Evolutionary conservation across 2,888 invertebrate species (phyloP).

Genomic region (Onchidella celtica): DNA sequence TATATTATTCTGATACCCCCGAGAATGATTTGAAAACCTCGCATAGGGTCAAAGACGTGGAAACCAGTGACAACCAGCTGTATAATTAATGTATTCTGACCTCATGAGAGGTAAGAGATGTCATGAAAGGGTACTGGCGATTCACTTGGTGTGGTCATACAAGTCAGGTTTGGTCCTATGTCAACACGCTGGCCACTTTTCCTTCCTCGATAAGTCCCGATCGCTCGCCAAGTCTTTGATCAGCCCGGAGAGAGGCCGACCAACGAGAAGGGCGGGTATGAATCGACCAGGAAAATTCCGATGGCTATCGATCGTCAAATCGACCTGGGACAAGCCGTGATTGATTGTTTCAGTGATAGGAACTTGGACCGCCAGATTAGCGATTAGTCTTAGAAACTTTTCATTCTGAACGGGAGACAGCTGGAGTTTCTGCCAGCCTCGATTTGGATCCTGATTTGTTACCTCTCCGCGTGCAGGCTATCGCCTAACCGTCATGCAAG

Average conservation of each 20-base stretch:
- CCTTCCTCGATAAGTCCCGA: conserved; percentile 18
- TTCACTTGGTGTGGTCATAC: not conserved
- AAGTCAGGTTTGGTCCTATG: not conserved
- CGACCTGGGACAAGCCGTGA: conserved; percentile 23
- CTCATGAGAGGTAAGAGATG: not conserved
- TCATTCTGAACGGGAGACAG: not conserved
- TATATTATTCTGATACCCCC: too few species aligned
- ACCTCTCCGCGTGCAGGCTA: too few species aligned
- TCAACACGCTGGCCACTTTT: not conserved
- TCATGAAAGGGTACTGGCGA: not conserved
- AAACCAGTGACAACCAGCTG: too few species aligned
- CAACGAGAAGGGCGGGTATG: too few species aligned
- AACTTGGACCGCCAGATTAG: conserved; percentile 14
- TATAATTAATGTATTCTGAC: not conserved
- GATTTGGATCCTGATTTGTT: not conserved
- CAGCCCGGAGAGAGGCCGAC: too few species aligned
- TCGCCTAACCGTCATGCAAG: too few species aligned
- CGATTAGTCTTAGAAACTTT: conserved; percentile 3
- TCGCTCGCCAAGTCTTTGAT: too few species aligned
- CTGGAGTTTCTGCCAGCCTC: not conserved
- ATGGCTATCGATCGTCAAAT: conserved; percentile 17
- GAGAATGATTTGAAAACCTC: too few species aligned
- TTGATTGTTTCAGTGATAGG: conserved; percentile 35
- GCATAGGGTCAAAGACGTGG: too few species aligned
- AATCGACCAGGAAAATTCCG: conserved; percentile 19